phyloP scores from a whole-genome alignment of 2,113 vertebrate genomes.

The Xerus inauris region DNA sequence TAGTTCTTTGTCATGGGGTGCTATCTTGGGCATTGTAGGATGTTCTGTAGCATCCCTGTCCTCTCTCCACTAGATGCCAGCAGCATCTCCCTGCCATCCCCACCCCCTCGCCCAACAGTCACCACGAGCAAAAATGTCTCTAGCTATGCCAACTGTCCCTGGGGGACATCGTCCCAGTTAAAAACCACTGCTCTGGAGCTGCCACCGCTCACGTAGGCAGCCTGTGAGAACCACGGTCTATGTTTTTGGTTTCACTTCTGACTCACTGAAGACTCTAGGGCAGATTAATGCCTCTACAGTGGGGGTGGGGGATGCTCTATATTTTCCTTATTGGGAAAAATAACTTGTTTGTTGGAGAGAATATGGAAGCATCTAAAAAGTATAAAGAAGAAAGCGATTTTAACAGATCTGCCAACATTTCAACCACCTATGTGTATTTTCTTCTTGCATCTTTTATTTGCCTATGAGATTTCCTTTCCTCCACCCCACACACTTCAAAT shows the following conservation, averaged over 20 bases:
- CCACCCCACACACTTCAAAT: not conserved
- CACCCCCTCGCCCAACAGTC: not conserved
- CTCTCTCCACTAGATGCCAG: not conserved
- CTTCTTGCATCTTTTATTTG: slow-evolving; percentile 47
- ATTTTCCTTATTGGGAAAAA: slow-evolving; percentile 42
- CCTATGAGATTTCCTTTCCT: not conserved
- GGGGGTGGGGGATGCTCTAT: no score
- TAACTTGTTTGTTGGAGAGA: slow-evolving; percentile 47
- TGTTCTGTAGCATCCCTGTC: not conserved
- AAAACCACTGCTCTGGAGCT: not conserved
- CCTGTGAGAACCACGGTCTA: not conserved
- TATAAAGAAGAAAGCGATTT: slow-evolving; percentile 6
- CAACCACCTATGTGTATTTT: not conserved
- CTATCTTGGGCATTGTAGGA: not conserved
- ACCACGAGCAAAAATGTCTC: slow-evolving; percentile 26
- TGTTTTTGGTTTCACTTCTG: slow-evolving; percentile 49
- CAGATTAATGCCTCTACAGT: not conserved
- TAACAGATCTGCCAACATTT: not conserved
- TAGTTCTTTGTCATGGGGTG: not conserved
- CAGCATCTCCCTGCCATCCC: not conserved
- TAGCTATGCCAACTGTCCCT: not conserved
- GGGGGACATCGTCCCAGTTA: slow-evolving; percentile 11
- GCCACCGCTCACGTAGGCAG: accelerated
- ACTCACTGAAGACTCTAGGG: slow-evolving; percentile 23
- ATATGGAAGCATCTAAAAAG: slow-evolving; percentile 44